Evolutionary conservation across 2,113 vertebrate species (phyloP).

Genomic region (Barnardius zonarius): DNA sequence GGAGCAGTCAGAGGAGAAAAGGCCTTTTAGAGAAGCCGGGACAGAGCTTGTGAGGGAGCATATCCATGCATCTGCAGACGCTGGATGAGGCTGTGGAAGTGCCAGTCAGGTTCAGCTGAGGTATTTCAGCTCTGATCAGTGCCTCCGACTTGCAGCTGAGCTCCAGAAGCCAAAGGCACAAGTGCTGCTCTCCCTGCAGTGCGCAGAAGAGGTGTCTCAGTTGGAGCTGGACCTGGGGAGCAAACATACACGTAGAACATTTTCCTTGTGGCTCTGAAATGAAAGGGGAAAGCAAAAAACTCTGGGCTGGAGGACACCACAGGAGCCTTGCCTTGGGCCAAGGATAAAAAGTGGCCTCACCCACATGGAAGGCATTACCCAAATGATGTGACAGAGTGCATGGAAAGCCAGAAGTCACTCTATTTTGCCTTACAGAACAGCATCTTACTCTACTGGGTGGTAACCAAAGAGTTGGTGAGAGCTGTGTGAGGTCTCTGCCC

Average conservation of each 20-base stretch:
- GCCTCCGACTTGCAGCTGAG: background rate
- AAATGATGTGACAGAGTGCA: background rate
- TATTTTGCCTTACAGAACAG: background rate
- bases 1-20: constrained; percentile 10
- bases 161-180: constrained; percentile 11
- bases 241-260: background rate
- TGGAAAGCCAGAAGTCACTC: background rate
- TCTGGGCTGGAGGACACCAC: background rate
- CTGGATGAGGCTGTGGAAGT: background rate
- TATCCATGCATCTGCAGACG: background rate
- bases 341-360: background rate
- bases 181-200: background rate
- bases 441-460: background rate
- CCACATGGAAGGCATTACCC: background rate
- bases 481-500: background rate
- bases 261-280: background rate
- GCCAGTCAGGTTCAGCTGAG: background rate
- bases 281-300: background rate
- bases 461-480: background rate
- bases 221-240: background rate
- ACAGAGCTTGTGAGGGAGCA: background rate
- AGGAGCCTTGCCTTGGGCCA: background rate
- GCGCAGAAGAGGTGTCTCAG: background rate
- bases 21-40: background rate
- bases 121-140: background rate